Percentiles rank a stretch among this genome's conserved stretches.
These are phyloP conservation scores for Diplodus sargus DNA, from an alignment of 2,797 vertebrate genomes.

Conservation along the genomic window DNA sequence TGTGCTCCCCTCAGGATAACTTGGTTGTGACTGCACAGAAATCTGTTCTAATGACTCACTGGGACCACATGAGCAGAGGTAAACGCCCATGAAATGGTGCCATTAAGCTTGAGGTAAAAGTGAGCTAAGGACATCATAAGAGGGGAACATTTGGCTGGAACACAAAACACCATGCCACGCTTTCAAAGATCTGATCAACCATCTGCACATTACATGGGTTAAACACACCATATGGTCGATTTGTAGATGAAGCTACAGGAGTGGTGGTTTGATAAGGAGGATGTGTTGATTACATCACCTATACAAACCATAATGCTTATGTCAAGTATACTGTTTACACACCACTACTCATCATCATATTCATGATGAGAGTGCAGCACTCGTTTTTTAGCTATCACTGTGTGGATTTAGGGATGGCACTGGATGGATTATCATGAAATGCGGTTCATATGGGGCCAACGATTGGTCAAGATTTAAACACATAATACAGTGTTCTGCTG, in stretches of 20 bases:
- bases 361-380: background rate
- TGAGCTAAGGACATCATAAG: slow-evolving; percentile 12
- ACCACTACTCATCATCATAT: no score
- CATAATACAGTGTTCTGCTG: no score
- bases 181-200: slow-evolving; percentile 13
- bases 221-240: slow-evolving; percentile 23
- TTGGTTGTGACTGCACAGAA: slow-evolving; percentile 42
- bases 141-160: slow-evolving; percentile 13
- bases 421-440: no score
- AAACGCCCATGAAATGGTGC: slow-evolving; percentile 65
- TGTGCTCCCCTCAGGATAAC: slow-evolving; percentile 28
- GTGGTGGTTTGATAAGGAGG: background rate
- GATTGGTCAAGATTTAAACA: no score
- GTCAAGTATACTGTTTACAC: background rate
- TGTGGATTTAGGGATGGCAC: background rate
- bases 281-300: background rate
- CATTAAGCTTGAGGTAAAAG: slow-evolving; percentile 42
- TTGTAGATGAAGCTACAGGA: slow-evolving; percentile 2
- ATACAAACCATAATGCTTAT: background rate
- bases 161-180: background rate
- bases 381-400: no score
- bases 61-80: slow-evolving; percentile 38
- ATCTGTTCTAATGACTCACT: slow-evolving; percentile 48
- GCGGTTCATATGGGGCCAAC: no score
- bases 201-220: background rate